Percentiles rank a stretch among this genome's conserved stretches.
Conservation (phyloP, 2,113 vertebrate species). For the Pachyramphus minor region DNA sequence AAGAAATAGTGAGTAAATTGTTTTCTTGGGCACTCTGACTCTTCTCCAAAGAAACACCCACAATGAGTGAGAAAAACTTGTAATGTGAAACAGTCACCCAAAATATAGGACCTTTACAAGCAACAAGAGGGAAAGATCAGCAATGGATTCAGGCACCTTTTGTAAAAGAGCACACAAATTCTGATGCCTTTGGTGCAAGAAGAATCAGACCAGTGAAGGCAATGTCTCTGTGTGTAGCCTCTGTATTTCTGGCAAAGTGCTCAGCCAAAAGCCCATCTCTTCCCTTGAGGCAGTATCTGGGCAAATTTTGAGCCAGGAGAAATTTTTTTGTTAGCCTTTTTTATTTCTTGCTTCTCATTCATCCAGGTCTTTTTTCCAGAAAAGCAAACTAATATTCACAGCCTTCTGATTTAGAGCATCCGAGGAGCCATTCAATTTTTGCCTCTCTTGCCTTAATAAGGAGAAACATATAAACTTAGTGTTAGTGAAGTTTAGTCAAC, state of each 20-base stretch:
- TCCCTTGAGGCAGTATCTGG: background rate
- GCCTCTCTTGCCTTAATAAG: background rate
- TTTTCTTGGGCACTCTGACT: background rate
- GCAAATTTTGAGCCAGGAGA: background rate
- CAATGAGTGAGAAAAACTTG: background rate
- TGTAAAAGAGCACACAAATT: background rate
- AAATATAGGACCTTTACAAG: background rate
- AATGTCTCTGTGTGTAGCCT: background rate
- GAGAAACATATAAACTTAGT: background rate
- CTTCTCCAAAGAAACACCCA: background rate
- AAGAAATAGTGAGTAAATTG: background rate
- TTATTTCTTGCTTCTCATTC: background rate
- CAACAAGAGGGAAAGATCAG: rapidly evolving
- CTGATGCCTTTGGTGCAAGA: background rate
- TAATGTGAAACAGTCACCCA: background rate
- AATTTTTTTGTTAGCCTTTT: background rate
- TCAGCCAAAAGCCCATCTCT: background rate
- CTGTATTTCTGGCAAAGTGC: background rate
- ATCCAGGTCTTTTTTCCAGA: background rate
- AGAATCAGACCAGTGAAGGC: background rate
- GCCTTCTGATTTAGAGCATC: background rate
- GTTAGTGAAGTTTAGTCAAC: background rate
- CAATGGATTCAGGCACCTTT: background rate
- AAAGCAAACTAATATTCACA: background rate
- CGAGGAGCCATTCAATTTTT: background rate